Evolutionary conservation across 2,888 invertebrate genomes (phyloP).

Genomic region (Erebia ligea): DNA sequence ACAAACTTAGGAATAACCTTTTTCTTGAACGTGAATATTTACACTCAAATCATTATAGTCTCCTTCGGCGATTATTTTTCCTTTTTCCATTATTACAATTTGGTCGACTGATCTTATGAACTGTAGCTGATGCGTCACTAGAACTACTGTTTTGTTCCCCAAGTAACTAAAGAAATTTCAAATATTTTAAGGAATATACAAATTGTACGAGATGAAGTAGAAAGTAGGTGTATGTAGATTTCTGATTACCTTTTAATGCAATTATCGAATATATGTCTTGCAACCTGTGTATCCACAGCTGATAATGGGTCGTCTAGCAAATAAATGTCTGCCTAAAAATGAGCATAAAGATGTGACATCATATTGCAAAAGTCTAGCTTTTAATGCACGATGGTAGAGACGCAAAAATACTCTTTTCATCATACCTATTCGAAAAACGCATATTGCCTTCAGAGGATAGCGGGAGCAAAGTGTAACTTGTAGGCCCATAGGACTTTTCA

Average conservation of each 20-base stretch:
- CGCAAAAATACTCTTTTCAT: too few species aligned
- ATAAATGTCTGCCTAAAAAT: constrained; percentile 86
- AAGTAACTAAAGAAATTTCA: constrained; percentile 68
- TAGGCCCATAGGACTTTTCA: too few species aligned
- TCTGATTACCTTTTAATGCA: constrained; percentile 81
- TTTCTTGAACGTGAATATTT: constrained; percentile 41
- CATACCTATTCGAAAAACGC: too few species aligned
- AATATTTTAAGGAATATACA: not conserved
- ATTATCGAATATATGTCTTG: constrained; percentile 87
- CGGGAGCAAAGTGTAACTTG: too few species aligned
- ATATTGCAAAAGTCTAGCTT: not conserved
- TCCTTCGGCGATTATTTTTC: constrained; percentile 65
- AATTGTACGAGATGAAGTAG: not conserved
- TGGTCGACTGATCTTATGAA: constrained; percentile 87
- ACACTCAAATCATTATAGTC: constrained; percentile 67
- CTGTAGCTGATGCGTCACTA: constrained; percentile 94
- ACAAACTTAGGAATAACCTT: not conserved
- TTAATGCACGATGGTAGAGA: too few species aligned
- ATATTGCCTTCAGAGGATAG: too few species aligned
- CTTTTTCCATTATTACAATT: constrained; percentile 73
- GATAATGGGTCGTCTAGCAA: constrained; percentile 90
- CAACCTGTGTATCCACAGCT: constrained; percentile 88
- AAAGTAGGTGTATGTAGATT: not conserved
- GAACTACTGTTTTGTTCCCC: constrained; percentile 86
- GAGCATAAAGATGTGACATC: too few species aligned